These are phyloP conservation scores for Ianthella basta DNA, from an alignment of 37 sponge, comb jelly and placozoan genomes.

Conservation along the genomic window DNA sequence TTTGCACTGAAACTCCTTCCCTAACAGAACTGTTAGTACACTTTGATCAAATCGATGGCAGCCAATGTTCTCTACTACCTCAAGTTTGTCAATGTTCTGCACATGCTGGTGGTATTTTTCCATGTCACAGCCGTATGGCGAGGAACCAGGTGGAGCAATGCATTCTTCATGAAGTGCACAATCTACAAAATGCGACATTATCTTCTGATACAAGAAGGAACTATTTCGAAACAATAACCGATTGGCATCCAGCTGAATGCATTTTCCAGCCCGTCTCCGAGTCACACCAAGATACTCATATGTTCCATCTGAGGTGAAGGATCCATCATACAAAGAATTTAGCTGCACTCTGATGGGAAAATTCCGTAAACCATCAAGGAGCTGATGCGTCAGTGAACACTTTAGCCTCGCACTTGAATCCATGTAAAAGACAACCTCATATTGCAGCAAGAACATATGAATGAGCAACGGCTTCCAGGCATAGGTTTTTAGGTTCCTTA, in stretches of 20 bases:
- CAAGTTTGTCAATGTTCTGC: no score
- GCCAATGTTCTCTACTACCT: no score
- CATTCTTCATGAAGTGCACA: constrained; percentile 28
- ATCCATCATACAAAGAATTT: background rate
- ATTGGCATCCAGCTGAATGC: background rate
- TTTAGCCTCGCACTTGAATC: constrained; percentile 24
- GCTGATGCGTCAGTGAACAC: background rate
- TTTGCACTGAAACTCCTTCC: no score
- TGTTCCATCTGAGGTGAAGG: background rate
- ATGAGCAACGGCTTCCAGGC: constrained; percentile 30
- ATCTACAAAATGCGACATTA: background rate
- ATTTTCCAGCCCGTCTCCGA: background rate
- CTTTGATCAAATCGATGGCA: no score
- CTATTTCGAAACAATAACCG: background rate
- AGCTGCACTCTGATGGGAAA: background rate
- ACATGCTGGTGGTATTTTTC: no score
- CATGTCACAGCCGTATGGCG: background rate
- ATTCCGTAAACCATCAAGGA: background rate
- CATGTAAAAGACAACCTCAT: constrained; percentile 24
- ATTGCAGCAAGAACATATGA: background rate
- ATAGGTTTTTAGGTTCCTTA: constrained; percentile 14
- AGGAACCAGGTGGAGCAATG: constrained; percentile 7
- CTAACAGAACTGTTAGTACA: no score
- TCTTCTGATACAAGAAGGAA: background rate
- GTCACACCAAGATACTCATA: background rate